Evolutionary conservation across 2,113 vertebrate species (phyloP).

Genomic region (Ibidorhyncha struthersii): DNA sequence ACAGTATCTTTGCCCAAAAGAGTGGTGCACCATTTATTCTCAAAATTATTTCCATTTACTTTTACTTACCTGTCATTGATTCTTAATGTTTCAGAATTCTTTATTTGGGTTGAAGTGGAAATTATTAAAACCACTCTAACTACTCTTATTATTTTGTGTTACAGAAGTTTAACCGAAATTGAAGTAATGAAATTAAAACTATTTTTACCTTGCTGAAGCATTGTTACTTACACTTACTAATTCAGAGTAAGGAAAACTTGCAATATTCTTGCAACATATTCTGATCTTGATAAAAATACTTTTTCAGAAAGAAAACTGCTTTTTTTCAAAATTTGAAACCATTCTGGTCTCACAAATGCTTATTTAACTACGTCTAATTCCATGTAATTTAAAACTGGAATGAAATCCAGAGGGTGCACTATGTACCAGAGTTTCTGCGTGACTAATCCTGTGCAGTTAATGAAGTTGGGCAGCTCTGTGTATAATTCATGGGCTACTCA

Average conservation of each 20-base stretch:
- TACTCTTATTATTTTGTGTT: neutral
- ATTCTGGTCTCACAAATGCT: neutral
- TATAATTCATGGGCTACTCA: slow-evolving; percentile 48
- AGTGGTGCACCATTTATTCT: neutral
- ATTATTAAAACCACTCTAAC: neutral
- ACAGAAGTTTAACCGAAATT: neutral
- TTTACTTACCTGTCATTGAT: neutral
- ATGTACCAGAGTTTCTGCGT: neutral
- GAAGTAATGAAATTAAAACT: neutral
- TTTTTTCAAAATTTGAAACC: neutral
- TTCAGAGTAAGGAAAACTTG: neutral
- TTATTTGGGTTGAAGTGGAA: neutral
- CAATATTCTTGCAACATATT: neutral
- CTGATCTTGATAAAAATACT: neutral
- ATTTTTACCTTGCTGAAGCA: neutral
- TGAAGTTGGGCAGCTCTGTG: slow-evolving; percentile 31
- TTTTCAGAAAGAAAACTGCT: neutral
- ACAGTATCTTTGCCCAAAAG: accelerated
- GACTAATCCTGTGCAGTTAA: neutral
- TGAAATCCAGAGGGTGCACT: slow-evolving; percentile 19
- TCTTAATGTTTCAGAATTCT: neutral
- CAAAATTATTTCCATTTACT: neutral
- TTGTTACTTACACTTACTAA: neutral
- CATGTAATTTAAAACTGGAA: neutral
- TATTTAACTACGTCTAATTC: neutral